Conservation (phyloP, 2,113 vertebrate species). For the Alces alces region DNA sequence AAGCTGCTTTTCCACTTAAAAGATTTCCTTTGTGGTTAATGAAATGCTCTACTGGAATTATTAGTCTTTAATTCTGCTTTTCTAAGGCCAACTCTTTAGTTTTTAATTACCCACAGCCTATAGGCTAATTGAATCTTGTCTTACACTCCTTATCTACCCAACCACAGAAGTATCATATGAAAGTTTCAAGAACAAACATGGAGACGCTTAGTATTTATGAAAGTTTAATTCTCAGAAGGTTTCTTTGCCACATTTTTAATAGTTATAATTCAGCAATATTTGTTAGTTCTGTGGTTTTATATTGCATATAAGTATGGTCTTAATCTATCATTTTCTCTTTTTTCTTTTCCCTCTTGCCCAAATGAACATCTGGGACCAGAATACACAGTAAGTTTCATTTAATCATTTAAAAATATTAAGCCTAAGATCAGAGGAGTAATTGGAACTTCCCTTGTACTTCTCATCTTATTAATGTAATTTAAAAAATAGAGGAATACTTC, state of each 20-base stretch:
- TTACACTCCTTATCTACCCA: neutral
- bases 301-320: constrained; percentile 48
- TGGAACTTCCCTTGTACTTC: constrained; percentile 6
- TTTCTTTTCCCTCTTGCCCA: constrained; percentile 55
- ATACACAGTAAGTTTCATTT: constrained; percentile 93
- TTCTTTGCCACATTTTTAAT: neutral
- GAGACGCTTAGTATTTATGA: constrained; percentile 1
- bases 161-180: neutral
- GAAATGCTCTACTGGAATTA: constrained; percentile 41
- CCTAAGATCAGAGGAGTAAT: constrained; percentile 37
- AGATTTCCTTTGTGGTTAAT: constrained; percentile 48
- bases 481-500: constrained; percentile 30
- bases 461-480: constrained; percentile 26
- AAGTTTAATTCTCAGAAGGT: neutral
- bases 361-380: constrained; percentile 82
- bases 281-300: constrained; percentile 58
- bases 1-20: constrained; percentile 47
- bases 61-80: constrained; percentile 44
- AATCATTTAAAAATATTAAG: constrained; percentile 64
- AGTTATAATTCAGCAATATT: constrained; percentile 5
- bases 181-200: neutral
- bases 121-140: constrained; percentile 63
- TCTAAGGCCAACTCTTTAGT: constrained; percentile 23
- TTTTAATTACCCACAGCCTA: constrained; percentile 59
- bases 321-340: constrained; percentile 61